A percentile compares a stretch with the other conserved stretches of the same genome.
Evolutionary conservation across 2,113 vertebrate species (phyloP).

Genomic region (Cairina moschata): DNA sequence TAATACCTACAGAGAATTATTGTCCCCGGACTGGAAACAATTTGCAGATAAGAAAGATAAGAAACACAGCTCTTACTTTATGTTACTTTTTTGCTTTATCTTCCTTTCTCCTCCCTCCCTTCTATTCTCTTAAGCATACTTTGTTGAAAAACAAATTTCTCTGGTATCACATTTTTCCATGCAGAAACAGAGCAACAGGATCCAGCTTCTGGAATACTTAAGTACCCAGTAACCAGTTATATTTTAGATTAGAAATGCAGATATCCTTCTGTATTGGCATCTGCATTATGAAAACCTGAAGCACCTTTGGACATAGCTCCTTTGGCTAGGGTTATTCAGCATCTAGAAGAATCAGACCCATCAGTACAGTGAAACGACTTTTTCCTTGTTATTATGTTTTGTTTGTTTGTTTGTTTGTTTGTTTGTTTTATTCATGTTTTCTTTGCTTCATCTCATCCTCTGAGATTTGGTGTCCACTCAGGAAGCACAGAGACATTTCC

Average conservation of each 20-base stretch:
- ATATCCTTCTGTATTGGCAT: neutral
- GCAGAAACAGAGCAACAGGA: neutral
- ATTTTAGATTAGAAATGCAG: neutral
- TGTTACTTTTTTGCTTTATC: conserved; percentile 20
- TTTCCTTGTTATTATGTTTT: neutral
- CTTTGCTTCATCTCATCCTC: neutral
- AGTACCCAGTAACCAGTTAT: neutral
- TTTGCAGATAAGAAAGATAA: conserved; percentile 45
- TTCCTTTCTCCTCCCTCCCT: conserved; percentile 10
- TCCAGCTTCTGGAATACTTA: neutral
- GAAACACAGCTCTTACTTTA: neutral
- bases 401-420: neutral
- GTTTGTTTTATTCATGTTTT: neutral
- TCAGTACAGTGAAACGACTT: neutral
- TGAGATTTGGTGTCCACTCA: neutral
- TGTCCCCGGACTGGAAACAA: neutral
- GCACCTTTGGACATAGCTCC: neutral
- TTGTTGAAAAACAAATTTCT: conserved; percentile 51
- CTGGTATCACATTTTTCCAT: neutral
- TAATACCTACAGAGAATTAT: conserved; percentile 41
- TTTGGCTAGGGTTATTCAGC: neutral
- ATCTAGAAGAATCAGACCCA: neutral
- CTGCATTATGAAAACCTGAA: neutral
- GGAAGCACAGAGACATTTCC: neutral
- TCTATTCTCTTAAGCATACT: conserved; percentile 39